These are phyloP conservation scores for Variabilichromis moorii DNA, from an alignment of 2,113 vertebrate genomes.

Conservation along the genomic window DNA sequence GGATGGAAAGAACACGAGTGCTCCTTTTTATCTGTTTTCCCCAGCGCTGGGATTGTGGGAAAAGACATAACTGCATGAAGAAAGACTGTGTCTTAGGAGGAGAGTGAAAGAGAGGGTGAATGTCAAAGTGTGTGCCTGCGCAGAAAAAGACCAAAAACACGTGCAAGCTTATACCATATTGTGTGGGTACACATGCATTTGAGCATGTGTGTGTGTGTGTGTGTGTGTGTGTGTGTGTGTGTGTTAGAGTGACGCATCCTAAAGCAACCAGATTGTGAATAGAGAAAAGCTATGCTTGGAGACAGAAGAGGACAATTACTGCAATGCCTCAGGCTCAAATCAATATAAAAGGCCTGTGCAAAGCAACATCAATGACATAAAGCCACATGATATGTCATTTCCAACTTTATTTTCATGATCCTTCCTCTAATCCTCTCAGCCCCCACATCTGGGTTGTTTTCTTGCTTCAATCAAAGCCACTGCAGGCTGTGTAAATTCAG, in stretches of 20 bases:
- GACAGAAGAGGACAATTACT: constrained; percentile 46
- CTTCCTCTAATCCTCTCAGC: constrained; percentile 32
- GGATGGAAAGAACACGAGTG: constrained; percentile 58
- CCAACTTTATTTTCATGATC: constrained; percentile 31
- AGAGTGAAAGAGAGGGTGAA: neutral
- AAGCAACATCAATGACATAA: constrained; percentile 22
- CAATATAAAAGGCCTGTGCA: constrained; percentile 16
- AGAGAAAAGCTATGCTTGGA: constrained; percentile 14
- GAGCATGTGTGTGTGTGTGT: neutral
- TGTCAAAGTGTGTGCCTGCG: neutral
- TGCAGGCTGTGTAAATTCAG: neutral
- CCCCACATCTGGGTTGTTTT: constrained; percentile 13
- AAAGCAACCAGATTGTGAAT: constrained; percentile 6
- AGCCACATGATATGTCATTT: constrained; percentile 40
- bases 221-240: neutral
- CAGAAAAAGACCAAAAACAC: neutral
- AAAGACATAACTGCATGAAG: constrained; percentile 27
- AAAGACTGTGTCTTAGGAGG: neutral
- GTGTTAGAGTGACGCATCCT: neutral
- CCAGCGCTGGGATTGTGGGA: constrained; percentile 33
- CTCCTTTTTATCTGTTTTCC: constrained; percentile 59
- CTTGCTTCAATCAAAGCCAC: constrained; percentile 9
- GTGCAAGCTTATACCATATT: neutral
- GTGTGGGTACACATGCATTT: neutral
- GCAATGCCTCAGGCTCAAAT: constrained; percentile 29